A percentile compares a stretch with the other conserved stretches of the same genome.
Conservation (phyloP, 2,113 vertebrate genomes). For the Pagrus major region DNA sequence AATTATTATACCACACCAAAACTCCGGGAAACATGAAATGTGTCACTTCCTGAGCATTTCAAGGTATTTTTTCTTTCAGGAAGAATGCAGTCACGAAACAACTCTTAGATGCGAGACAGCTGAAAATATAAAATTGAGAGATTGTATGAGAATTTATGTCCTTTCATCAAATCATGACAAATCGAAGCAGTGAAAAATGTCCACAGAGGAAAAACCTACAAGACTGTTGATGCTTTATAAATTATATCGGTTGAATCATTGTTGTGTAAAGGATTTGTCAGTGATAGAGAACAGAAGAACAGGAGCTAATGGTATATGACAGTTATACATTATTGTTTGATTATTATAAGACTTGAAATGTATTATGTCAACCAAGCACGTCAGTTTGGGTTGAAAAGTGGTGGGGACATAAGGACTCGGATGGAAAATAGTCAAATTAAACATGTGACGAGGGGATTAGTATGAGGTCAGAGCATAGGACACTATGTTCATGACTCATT, state of each 20-base stretch:
- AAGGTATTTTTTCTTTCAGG: background rate
- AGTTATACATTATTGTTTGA: background rate
- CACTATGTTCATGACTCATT: too few species aligned
- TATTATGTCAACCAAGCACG: background rate
- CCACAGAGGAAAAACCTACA: background rate
- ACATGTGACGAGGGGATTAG: too few species aligned
- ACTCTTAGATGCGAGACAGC: background rate
- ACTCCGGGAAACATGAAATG: background rate
- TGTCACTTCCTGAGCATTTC: background rate
- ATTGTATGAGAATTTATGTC: too few species aligned
- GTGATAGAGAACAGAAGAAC: background rate
- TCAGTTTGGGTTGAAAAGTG: too few species aligned
- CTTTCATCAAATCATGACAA: background rate
- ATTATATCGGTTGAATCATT: background rate
- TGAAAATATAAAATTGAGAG: background rate
- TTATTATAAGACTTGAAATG: background rate
- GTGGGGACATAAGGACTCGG: too few species aligned
- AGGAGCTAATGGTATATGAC: background rate
- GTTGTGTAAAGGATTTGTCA: background rate
- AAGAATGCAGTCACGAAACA: background rate
- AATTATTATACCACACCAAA: background rate
- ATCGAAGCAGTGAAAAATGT: background rate
- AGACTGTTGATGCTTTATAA: background rate
- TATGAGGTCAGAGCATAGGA: too few species aligned
- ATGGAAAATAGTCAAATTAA: too few species aligned